These are phyloP conservation scores for Ondatra zibethicus DNA, from an alignment of 2,113 vertebrate species.

Conservation along the genomic window DNA sequence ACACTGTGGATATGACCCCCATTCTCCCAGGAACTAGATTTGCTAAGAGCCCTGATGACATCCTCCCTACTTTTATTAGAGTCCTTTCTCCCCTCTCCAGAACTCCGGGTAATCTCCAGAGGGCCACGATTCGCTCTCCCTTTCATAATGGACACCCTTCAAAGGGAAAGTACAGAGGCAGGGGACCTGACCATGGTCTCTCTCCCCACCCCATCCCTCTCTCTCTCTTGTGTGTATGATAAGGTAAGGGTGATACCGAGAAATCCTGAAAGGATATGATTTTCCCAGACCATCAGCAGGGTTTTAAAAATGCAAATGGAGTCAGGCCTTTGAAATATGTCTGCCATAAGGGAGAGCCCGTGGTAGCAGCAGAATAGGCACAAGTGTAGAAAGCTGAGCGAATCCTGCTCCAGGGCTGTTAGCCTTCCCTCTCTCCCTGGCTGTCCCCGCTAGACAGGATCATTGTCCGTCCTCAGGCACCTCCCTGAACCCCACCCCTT, in stretches of 20 bases:
- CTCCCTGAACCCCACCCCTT: not conserved
- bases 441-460: not conserved
- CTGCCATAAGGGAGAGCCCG: constrained; percentile 60
- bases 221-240: not conserved
- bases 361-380: not conserved
- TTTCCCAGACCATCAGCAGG: constrained; percentile 73
- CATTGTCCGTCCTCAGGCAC: not conserved
- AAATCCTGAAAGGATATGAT: constrained; percentile 63
- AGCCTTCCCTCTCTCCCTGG: not conserved
- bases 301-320: constrained; percentile 82
- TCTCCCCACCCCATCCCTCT: not conserved
- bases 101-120: not conserved
- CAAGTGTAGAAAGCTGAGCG: constrained; percentile 37
- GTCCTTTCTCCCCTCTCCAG: not conserved
- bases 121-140: not conserved
- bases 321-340: constrained; percentile 75
- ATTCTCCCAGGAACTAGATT: not conserved
- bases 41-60: not conserved
- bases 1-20: not conserved
- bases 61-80: not conserved
- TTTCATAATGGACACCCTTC: not conserved
- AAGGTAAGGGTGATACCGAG: not conserved
- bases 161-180: not conserved
- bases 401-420: not conserved
- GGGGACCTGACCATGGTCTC: not conserved